phyloP scores from a whole-genome alignment of 2,797 vertebrate species.

The Mormyrops attenuatus region DNA sequence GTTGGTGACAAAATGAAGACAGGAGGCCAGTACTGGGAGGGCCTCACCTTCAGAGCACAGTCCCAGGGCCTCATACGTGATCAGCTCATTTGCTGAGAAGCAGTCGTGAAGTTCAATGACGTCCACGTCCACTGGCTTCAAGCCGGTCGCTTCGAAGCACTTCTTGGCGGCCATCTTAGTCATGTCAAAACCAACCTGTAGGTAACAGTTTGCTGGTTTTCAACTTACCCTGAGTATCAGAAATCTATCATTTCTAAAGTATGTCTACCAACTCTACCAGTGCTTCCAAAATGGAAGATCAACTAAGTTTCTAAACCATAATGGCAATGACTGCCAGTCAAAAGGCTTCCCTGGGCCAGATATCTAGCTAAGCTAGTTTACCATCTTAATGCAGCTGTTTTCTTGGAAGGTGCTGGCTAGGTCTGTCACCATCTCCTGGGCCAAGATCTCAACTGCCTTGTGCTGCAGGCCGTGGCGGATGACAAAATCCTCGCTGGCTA shows the following conservation, averaged over 20 bases:
- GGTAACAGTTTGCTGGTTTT: neutral
- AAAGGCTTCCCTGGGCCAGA: neutral
- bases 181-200: slow-evolving; percentile 91
- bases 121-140: slow-evolving; percentile 73
- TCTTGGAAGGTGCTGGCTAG: slow-evolving; percentile 74
- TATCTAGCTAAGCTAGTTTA: slow-evolving; percentile 38
- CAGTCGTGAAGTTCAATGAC: slow-evolving; percentile 97
- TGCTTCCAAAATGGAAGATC: neutral
- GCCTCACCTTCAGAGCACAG: slow-evolving; percentile 83
- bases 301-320: neutral
- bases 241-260: neutral
- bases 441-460: slow-evolving; percentile 88
- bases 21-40: neutral
- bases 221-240: neutral
- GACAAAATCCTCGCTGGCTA: slow-evolving; percentile 83
- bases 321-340: neutral
- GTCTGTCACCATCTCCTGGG: slow-evolving; percentile 92
- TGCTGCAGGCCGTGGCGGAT: slow-evolving; percentile 63
- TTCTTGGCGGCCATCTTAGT: slow-evolving; percentile 70
- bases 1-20: neutral
- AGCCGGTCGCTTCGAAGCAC: slow-evolving; percentile 69
- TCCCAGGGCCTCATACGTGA: slow-evolving; percentile 91
- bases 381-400: slow-evolving; percentile 82
- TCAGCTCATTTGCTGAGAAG: slow-evolving; percentile 87
- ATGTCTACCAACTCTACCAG: neutral